Base-by-base conservation (phyloP, 2,797 vertebrate genomes). In the Moxostoma hubbsi region DNA sequence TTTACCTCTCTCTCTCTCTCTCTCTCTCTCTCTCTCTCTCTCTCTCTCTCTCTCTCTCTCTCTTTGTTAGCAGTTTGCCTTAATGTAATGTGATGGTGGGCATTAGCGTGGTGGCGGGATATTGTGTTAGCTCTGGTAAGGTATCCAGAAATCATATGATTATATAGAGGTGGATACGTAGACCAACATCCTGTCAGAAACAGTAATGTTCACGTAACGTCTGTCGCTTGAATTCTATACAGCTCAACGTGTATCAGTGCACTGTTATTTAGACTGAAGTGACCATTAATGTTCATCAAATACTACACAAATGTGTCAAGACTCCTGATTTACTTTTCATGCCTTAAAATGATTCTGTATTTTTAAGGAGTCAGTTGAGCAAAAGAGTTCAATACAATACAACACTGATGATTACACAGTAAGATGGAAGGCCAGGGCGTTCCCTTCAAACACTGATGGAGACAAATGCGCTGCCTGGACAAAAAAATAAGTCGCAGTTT, bases 51-150 rank as follows among this genome's bases (percentile, higher is more conserved):
- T 18, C 18, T 18, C 18, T 24, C 24, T 43, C 68, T 51, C 43
- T 9, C 73, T 74, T 69, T 18, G 45, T 58, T 82, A 77, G 70
- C 53, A 62, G 76, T 87, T 89, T 92, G 89, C 90, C 91, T 93
- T 93, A 92, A 90, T 61, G 43, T 82, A 76, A 82, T 65, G 87
- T 83, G 81, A 86, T 69, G 69, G 61, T 73, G 64, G 84, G 54
- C 64, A 71, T 47, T 70, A 75, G 16, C 8, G 46, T 65, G 47
- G 53, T 61, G 15, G 62, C 47, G 18, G 75, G 3, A 65, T 24
- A 54, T 75, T 65, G 8, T n/a, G 68, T 36, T 63, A 13, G 47
- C 15, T 66, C 61, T 36, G 15, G 16, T 13, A 70, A 9, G 7
- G 54, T 78, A 43, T 64, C 55, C 79, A 67, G 79, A 79, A 50